Conservation (phyloP, 2,888 invertebrate genomes). For the Silvanus unidentatus region DNA sequence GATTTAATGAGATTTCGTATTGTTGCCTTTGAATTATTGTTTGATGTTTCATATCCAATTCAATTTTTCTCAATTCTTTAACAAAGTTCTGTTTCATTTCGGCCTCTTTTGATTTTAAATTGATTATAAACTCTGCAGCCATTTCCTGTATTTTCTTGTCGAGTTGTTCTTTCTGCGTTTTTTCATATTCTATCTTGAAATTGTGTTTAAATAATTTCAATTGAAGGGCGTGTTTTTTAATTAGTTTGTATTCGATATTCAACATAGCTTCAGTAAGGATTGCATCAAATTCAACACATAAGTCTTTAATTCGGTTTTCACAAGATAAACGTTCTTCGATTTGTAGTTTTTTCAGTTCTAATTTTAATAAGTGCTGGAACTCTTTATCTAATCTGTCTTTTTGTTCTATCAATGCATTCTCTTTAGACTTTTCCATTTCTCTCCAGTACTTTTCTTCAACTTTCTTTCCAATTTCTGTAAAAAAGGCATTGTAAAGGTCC, state of each 20-base stretch:
- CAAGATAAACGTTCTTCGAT: conserved; percentile 21
- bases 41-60: background rate
- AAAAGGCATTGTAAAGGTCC: conserved; percentile 6
- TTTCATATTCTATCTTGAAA: conserved; percentile 13
- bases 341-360: conserved; percentile 25
- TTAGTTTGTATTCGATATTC: conserved; percentile 18
- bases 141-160: background rate
- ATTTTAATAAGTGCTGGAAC: conserved; percentile 21
- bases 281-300: conserved; percentile 17
- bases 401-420: conserved; percentile 32
- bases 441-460: conserved; percentile 36
- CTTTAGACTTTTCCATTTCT: conserved; percentile 34
- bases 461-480: conserved; percentile 37
- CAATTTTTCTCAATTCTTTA: conserved; percentile 4
- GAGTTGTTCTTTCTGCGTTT: background rate
- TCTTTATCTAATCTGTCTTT: conserved; percentile 21
- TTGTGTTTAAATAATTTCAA: background rate
- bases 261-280: conserved; percentile 20
- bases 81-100: conserved; percentile 26
- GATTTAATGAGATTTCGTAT: conserved; percentile 26
- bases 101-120: conserved; percentile 15
- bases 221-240: background rate
- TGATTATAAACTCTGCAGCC: background rate
- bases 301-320: conserved; percentile 18
- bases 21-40: conserved; percentile 19